A percentile compares a stretch with the other conserved stretches of the same genome.
Conservation (phyloP, 1,140 invertebrate genomes). For the Lepidurus apus region DNA sequence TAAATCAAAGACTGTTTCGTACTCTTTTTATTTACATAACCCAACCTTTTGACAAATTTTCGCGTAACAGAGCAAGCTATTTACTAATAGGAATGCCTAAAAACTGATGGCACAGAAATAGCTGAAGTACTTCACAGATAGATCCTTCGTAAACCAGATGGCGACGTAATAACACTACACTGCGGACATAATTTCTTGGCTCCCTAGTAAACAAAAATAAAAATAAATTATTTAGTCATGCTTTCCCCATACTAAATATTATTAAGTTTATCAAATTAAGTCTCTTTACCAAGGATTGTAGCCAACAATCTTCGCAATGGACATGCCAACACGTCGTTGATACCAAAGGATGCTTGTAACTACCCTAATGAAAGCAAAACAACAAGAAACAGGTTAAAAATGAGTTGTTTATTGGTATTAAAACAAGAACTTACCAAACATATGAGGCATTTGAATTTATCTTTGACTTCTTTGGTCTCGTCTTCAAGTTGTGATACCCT, state of each 20-base stretch:
- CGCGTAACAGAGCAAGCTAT: neutral
- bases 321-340: conserved; percentile 95
- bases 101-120: neutral
- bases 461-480: conserved; percentile 46
- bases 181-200: conserved; percentile 90
- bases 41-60: neutral
- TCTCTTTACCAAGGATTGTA: conserved; percentile 66
- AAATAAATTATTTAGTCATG: neutral
- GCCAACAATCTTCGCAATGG: conserved; percentile 90
- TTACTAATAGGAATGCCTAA: conserved; percentile 14
- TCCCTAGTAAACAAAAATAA: conserved; percentile 52
- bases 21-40: neutral
- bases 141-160: conserved; percentile 76
- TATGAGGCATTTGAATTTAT: conserved; percentile 73
- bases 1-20: neutral
- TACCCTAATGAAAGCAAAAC: conserved; percentile 49
- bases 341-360: conserved; percentile 81
- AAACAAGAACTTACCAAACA: conserved; percentile 62
- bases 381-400: conserved; percentile 24
- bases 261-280: no score
- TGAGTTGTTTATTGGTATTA: conserved; percentile 23
- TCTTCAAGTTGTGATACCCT: conserved; percentile 62
- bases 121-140: conserved; percentile 63
- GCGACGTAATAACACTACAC: conserved; percentile 88
- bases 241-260: neutral